A percentile compares a stretch with the other conserved stretches of the same genome.
These are phyloP conservation scores for Drosophila anomalata DNA, from an alignment of 2,888 invertebrate species.

Conservation along the genomic window DNA sequence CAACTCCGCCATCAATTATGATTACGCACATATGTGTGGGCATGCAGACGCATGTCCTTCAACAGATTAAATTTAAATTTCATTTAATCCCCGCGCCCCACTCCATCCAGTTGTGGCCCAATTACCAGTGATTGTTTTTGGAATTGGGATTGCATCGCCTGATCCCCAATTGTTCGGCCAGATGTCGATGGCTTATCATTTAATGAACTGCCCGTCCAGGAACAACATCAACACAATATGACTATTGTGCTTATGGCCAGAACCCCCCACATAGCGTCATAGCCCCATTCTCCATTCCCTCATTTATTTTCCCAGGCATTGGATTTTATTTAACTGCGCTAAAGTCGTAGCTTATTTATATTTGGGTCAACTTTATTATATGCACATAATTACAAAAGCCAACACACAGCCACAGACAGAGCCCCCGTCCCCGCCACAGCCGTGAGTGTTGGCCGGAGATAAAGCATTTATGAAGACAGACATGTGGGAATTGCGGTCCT, in stretches of 20 bases:
- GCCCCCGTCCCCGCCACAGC: not conserved
- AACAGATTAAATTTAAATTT: conserved; percentile 1
- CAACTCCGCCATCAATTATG: conserved; percentile 36
- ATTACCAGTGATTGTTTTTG: conserved; percentile 40
- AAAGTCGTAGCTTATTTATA: conserved; percentile 43
- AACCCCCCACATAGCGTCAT: not conserved
- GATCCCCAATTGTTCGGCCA: conserved; percentile 52
- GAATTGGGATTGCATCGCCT: conserved; percentile 28
- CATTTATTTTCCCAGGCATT: conserved; percentile 9
- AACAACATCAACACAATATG: conserved; percentile 33
- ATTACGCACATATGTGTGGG: conserved; percentile 11
- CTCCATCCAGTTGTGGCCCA: conserved; percentile 5
- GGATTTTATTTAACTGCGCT: conserved; percentile 34
- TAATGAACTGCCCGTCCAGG: conserved; percentile 63
- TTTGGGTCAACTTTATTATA: conserved; percentile 77
- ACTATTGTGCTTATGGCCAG: conserved; percentile 27
- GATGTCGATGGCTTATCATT: conserved; percentile 74
- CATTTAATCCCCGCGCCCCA: not conserved
- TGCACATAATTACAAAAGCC: conserved; percentile 76
- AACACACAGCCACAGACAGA: conserved; percentile 55
- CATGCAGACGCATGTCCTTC: not conserved
- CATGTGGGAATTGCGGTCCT: conserved; percentile 67
- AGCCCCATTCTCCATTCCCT: not conserved
- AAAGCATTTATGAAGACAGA: conserved; percentile 75
- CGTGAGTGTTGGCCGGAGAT: conserved; percentile 59